A percentile compares a stretch with the other conserved stretches of the same genome.
Conservation (phyloP, 2,113 vertebrate species). For the Conger conger region DNA sequence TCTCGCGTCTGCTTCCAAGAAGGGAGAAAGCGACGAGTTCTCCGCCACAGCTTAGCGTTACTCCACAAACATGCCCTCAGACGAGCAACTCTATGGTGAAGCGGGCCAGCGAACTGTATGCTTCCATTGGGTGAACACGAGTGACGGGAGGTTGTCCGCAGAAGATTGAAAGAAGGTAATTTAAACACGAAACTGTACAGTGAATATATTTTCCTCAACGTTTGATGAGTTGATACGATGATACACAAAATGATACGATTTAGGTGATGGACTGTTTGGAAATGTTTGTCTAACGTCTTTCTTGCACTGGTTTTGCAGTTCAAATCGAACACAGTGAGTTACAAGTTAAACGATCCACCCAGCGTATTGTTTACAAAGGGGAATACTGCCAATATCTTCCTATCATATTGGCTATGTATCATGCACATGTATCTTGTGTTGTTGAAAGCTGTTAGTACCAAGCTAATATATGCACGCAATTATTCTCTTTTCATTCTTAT, state of each 20-base stretch:
- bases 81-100: constrained; percentile 65
- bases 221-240: background rate
- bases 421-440: background rate
- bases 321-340: background rate
- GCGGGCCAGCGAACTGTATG: constrained; percentile 47
- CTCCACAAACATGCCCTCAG: constrained; percentile 66
- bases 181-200: background rate
- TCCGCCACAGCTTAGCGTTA: constrained; percentile 50
- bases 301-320: background rate
- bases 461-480: background rate
- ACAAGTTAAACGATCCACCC: background rate
- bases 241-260: background rate
- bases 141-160: constrained; percentile 45
- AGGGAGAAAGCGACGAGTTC: constrained; percentile 34
- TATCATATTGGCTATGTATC: background rate
- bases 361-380: background rate
- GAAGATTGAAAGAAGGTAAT: constrained; percentile 58
- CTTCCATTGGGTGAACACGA: constrained; percentile 36
- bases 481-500: background rate
- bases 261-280: background rate
- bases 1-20: constrained; percentile 40
- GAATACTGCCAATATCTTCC: background rate
- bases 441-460: background rate
- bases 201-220: background rate
- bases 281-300: background rate